phyloP scores from a whole-genome alignment of 2,888 invertebrate species.

The Dendrolimus houi region DNA sequence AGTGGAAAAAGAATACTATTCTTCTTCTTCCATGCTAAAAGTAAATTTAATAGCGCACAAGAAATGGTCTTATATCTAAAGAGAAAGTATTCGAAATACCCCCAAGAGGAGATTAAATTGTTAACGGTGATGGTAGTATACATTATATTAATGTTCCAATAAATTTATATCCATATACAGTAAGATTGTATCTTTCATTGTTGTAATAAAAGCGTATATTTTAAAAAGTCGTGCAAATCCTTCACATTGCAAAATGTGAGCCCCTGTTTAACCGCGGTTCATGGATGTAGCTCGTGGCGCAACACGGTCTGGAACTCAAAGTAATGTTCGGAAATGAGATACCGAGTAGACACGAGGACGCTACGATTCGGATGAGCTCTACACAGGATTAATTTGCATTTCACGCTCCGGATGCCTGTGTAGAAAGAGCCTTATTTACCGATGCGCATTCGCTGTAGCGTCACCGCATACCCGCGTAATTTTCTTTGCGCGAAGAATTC shows the following conservation, averaged over 20 bases:
- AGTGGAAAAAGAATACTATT: no score
- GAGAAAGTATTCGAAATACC: no score
- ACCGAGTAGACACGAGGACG: neutral
- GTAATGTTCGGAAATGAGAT: conserved; percentile 2
- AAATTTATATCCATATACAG: no score
- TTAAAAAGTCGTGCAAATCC: no score
- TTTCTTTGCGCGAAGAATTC: neutral
- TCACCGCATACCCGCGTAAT: neutral
- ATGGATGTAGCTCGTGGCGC: neutral
- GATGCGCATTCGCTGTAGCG: neutral
- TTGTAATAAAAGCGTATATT: no score
- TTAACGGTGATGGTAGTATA: no score
- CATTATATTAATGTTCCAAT: no score
- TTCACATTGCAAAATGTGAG: neutral
- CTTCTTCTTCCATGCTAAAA: no score
- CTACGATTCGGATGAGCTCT: neutral
- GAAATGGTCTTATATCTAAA: no score
- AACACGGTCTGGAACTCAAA: neutral
- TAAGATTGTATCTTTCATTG: no score
- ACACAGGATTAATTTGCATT: conserved; percentile 1
- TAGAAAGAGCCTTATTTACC: neutral
- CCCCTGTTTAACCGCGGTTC: neutral
- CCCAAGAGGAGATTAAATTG: no score
- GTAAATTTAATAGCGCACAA: no score
- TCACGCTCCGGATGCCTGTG: neutral